Evolutionary conservation across 2,888 invertebrate genomes (phyloP), one percentile per base, ranked within the genome.

Genomic region (Mimas tiliae): DNA sequence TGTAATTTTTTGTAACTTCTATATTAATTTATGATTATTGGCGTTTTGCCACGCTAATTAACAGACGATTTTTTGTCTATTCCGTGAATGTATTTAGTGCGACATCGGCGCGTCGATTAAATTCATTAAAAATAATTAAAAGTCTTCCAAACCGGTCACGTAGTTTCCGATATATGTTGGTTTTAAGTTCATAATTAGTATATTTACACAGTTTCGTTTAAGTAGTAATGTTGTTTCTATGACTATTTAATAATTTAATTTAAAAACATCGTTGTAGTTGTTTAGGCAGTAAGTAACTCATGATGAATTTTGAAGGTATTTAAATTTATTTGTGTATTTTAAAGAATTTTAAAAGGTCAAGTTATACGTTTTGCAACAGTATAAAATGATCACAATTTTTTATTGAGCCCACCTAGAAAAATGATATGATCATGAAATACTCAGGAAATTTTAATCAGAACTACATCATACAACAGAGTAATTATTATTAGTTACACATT

Each of bases 41-140:
- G 58, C 42, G 11, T 58, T 58, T 38, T 38, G 14, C n/a, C 33
- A 42, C 19, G 6, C 42, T 58, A 42, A 58, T 58, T 42, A 58
- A 58, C 58, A 33, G 33, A 19, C 38, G 11, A 50, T 58, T 38
- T 55, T 38, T 38, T 55, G 4, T 38, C 55, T 34, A 52, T 52
- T 38, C 14, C 38, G 55, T 42, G 12, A 12, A 58, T 58, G 19
- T 42, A 58, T 42, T 38, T 12, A 58, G 16, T 12, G 53, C 53
- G 53, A 38, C 19, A 58, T 19, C 58, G 58, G 42, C 38, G 58
- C 12, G 42, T 42, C 58, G 38, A 58, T 58, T 58, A 58, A 58
- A 19, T 58, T 58, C 58, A 58, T 58, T 38, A 38, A 55, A 38
- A 38, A 7, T 9, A 38, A 55, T 55, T 58, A 58, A 38, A 58